A percentile compares a stretch with the other conserved stretches of the same genome.
Evolutionary conservation across 2,888 invertebrate genomes (phyloP).

Genomic region (Apodemia zela): DNA sequence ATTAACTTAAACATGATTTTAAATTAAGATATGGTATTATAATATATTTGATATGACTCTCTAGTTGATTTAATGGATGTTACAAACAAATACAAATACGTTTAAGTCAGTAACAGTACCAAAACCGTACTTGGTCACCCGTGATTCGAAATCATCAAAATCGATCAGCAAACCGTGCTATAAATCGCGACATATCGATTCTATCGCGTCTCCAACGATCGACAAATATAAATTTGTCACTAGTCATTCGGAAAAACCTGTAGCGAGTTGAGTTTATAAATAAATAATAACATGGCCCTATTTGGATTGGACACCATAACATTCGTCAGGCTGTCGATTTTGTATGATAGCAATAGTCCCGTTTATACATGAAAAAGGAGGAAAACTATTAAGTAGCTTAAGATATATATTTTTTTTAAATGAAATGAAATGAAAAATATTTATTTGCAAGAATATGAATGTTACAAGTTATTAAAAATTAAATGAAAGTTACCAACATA

Average conservation of each 20-base stretch:
- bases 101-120: constrained; percentile 27
- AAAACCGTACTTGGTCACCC: constrained; percentile 40
- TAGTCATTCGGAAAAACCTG: constrained; percentile 56
- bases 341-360: constrained; percentile 50
- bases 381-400: not conserved
- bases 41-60: not conserved
- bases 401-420: too few species aligned
- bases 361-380: constrained; percentile 40
- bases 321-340: constrained; percentile 61
- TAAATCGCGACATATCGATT: constrained; percentile 73
- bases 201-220: constrained; percentile 68
- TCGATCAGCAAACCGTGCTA: constrained; percentile 68
- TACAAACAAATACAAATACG: constrained; percentile 3
- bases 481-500: too few species aligned
- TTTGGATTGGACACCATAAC: constrained; percentile 62
- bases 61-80: not conserved
- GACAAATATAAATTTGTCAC: constrained; percentile 79
- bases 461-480: too few species aligned
- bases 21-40: too few species aligned
- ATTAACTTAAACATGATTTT: too few species aligned
- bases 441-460: too few species aligned
- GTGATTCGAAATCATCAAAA: constrained; percentile 67
- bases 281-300: constrained; percentile 72
- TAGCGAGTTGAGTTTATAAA: constrained; percentile 67
- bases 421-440: too few species aligned